Base-by-base conservation (phyloP, 2,888 invertebrate species). In the Cryptocheilus praepositus region DNA sequence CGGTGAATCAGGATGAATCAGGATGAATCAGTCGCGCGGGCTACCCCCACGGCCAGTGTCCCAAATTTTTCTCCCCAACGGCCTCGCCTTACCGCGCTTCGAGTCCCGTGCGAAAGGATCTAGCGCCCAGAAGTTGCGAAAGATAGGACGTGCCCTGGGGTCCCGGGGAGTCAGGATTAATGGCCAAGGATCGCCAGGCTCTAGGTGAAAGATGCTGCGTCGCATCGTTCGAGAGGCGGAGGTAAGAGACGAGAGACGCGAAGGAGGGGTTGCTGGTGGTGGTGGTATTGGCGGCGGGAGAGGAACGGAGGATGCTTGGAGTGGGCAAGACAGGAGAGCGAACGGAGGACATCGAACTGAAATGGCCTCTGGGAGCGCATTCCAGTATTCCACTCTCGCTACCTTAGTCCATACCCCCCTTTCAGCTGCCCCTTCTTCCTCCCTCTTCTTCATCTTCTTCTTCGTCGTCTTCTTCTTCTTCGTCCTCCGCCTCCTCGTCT, bases 291-390 rank as follows among this genome's bases (percentile, higher is more conserved):
- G 58, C 61, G 65, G 65, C 60, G 36, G 36, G 7, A 36, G 36
- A 36, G 36, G 36, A 36, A 36, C 36, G 68, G 65, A 72, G 71
- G 73, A 73, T 70, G 69, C 56, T 67, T 64, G 77, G 73, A 80
- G 80, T 67, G 71, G 78, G 76, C 79, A 77, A 83, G 81, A 83
- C 81, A 81, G 81, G 77, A 84, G 81, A 84, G 76, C 77, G 83
- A 82, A 79, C 83, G 83, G 86, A 86, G 87, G 87, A 87, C 86
- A 87, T 87, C 86, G 86, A 87, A 87, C 87, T 86, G 87, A 85
- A 86, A 87, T 87, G 87, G 86, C 86, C 87, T 87, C 85, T 86
- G 85, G 85, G 82, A 86, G 86, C 83, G 85, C 86, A 87, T 87
- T 87, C 86, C 86, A 86, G 86, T 86, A 86, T 85, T 86, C 86